Base-by-base conservation (phyloP, 2,888 invertebrate species). In the Lasioglossum figueresi region DNA sequence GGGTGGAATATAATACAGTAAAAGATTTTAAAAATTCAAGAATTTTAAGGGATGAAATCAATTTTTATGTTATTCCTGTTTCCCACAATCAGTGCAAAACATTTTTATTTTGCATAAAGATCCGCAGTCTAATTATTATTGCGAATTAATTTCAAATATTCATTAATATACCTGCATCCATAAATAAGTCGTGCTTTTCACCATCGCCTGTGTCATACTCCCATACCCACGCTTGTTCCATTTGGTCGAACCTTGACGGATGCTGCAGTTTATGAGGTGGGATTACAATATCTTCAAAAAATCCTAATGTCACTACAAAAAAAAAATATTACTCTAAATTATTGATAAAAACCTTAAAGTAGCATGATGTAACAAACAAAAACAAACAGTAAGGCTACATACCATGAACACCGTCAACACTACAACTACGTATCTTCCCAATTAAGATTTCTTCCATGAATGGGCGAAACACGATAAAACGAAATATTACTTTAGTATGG, bases 261-360 rank as follows among this genome's bases (percentile, higher is more conserved):
- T 99, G 98, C 95, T 99, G 99, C 52, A 99, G 95, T 63, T 98
- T 97, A 93, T 98, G 97, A 0, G 98, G 97, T 48, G 99, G 98
- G 93, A 99, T 98, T 80, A 99, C 95, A 87, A 99, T 99, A 94
- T 99, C 99, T 95, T 99, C 99, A 95, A 99, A 99, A 95, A 99
- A 99, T 79, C 98, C 99, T 90, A 99, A 95, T 2, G 99, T 98
- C 2, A 99, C 98, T 98, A 95, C 84, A 96, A 96, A 82, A n/a
- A 8, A 34, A 14, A 4, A 0, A 0, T 14, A 70, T 68, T 10
- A 23, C 19, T 68, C 5, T 14, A 14, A 40, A n/a, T 23, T 40
- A 12, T n/a, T 1, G 12, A 37, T 19, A 77, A 86, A 81, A 77
- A 4, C 70, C 66, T 56, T 66, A 66, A 31, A n/a, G 16, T 23